These are phyloP conservation scores for Nerophis lumbriciformis DNA, from an alignment of 2,113 vertebrate genomes.

Conservation along the genomic window DNA sequence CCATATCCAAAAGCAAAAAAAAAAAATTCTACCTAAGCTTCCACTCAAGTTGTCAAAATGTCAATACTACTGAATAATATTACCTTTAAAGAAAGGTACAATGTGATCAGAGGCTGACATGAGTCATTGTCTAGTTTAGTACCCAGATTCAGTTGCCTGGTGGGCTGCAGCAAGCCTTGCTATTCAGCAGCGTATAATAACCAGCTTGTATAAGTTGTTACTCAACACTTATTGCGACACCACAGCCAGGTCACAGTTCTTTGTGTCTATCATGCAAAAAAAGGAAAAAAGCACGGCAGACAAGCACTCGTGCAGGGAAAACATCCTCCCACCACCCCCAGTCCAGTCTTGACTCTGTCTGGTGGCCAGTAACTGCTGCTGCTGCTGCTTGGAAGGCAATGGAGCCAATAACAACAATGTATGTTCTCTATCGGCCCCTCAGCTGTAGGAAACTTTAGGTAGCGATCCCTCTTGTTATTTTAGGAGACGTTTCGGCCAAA, in stretches of 20 bases:
- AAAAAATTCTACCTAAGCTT: too few relatives aligned
- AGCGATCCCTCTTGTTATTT: conserved; percentile 71
- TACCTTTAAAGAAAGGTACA: not conserved
- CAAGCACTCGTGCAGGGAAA: conserved; percentile 6
- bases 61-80: too few relatives aligned
- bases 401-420: conserved; percentile 66
- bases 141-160: conserved; percentile 41
- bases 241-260: conserved; percentile 7
- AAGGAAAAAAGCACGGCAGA: conserved; percentile 3
- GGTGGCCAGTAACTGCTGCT: conserved; percentile 28
- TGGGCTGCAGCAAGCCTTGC: conserved; percentile 39
- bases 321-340: not conserved
- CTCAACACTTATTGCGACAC: conserved; percentile 14
- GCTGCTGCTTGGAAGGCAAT: conserved; percentile 54
- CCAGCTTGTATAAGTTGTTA: conserved; percentile 25
- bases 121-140: conserved; percentile 34
- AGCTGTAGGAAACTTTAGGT: conserved; percentile 61
- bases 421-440: conserved; percentile 52
- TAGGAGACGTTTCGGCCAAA: conserved; percentile 60
- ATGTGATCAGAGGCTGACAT: conserved; percentile 4
- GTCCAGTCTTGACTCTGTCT: not conserved
- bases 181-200: conserved; percentile 42
- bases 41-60: too few relatives aligned
- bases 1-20: too few relatives aligned
- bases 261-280: not conserved